Conservation (phyloP, 2,113 vertebrate genomes). For the Ursus arctos region DNA sequence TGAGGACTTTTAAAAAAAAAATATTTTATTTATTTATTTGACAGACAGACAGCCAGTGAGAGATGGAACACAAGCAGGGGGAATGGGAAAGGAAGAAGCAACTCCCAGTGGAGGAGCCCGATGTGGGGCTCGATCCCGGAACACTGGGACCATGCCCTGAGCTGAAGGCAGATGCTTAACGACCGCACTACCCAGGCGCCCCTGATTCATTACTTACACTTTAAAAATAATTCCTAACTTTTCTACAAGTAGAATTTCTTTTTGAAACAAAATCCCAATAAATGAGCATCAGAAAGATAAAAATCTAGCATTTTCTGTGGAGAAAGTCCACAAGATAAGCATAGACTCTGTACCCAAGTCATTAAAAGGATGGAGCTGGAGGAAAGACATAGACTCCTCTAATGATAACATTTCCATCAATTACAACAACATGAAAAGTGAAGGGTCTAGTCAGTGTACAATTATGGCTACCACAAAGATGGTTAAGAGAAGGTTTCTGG, state of each 20-base stretch:
- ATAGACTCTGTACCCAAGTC: background rate
- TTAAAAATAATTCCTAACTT: background rate
- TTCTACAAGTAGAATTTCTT: background rate
- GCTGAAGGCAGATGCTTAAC: no score
- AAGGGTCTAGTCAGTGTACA: background rate
- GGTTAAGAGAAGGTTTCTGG: background rate
- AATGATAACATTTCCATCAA: background rate
- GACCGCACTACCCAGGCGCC: no score
- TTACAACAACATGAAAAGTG: background rate
- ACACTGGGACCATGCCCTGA: no score
- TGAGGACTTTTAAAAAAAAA: no score
- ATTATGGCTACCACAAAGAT: background rate
- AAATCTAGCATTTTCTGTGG: background rate
- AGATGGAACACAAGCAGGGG: no score
- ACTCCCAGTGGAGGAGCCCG: no score
- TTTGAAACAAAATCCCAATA: background rate
- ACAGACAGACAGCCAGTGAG: no score
- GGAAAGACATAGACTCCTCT: background rate
- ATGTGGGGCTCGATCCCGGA: no score
- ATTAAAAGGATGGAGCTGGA: background rate
- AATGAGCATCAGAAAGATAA: background rate
- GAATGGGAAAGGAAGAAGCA: no score
- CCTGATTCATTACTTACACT: no score
- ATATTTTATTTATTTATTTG: no score
- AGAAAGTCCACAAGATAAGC: background rate